Evolutionary conservation across 1,140 invertebrate genomes (phyloP), one percentile per base, ranked within the genome.

Genomic region (Danaus melanippus): DNA sequence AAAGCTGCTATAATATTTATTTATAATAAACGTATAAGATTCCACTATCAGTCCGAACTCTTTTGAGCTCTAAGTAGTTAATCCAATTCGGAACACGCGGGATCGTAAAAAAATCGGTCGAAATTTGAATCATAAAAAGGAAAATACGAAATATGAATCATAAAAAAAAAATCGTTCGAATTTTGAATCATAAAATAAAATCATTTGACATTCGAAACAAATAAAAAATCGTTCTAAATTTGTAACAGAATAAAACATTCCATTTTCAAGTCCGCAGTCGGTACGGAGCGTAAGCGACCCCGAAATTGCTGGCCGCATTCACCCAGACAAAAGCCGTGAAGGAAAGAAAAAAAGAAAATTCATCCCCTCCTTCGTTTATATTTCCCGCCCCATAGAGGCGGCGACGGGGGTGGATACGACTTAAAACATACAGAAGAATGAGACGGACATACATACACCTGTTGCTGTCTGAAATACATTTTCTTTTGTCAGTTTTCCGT

Each of bases 341-440:
- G 80, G 76, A 84, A 84, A 86, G 83, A 86, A 86, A 86, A 82
- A 75, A 83, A 83, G 81, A 72, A 79, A 81, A 76, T 70, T 71
- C 74, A 73, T 73, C 83, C 81, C 79, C 81, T 76, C 79, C 79
- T 73, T 76, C 71, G 72, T 79, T 80, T 73, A 70, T 74, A 78
- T 80, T 86, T 86, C 76, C 83, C 83, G 76, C 78, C 81, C 79
- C 69, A 71, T 66, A 73, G 73, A 77, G 83, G 81, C 78, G 83
- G 78, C 79, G 79, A 72, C 77, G 63, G 80, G 79, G 81, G 81
- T 76, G 81, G 83, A 71, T 80, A 75, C 74, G 56, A 64, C 64
- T 61, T 79, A 83, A 78, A 84, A 84, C 21, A 32, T 32, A 32
- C 21, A 32, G 5, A 84, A 86, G 84, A 86, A 84, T 82, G 84